Conservation (phyloP, 1,140 invertebrate species). For the Drosophila auraria region DNA sequence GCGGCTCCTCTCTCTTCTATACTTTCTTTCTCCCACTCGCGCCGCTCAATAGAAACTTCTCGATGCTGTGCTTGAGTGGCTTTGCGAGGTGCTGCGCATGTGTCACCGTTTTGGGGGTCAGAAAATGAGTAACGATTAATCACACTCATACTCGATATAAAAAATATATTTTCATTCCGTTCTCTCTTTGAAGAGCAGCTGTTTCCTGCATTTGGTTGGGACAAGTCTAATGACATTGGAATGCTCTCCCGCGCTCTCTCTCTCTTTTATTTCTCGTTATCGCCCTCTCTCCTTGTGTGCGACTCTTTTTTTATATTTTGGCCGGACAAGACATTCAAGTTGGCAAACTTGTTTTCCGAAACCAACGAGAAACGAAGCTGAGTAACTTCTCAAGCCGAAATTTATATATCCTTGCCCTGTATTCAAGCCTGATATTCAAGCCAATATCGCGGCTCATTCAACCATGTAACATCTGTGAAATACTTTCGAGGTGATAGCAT, state of each 20-base stretch:
- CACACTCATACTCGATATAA: conserved; percentile 13
- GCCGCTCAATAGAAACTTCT: conserved; percentile 74
- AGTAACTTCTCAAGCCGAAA: conserved; percentile 10
- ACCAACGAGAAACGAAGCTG: conserved; percentile 22
- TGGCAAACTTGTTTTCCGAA: conserved; percentile 61
- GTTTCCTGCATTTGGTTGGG: conserved; percentile 25
- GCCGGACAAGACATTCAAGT: conserved; percentile 29
- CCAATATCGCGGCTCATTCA: background rate
- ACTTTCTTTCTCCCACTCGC: conserved; percentile 26
- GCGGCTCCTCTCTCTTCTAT: conserved; percentile 21
- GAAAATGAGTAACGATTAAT: conserved; percentile 53
- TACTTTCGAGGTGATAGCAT: background rate
- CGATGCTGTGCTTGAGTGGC: conserved; percentile 40
- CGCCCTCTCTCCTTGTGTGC: conserved; percentile 14
- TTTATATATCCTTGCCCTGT: conserved; percentile 3
- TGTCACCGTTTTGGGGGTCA: conserved; percentile 35
- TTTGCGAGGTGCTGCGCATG: conserved; percentile 43
- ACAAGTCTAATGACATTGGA: conserved; percentile 25
- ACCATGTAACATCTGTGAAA: background rate
- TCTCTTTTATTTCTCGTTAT: conserved; percentile 8
- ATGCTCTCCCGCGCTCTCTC: conserved; percentile 11
- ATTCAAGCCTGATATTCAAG: no score
- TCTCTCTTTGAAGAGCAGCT: conserved; percentile 20
- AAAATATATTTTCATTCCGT: conserved; percentile 24
- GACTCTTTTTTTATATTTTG: conserved; percentile 9